Evolutionary conservation across 2,113 vertebrate genomes (phyloP), one percentile per base, ranked within the genome.

Genomic region (Cathartes aura): DNA sequence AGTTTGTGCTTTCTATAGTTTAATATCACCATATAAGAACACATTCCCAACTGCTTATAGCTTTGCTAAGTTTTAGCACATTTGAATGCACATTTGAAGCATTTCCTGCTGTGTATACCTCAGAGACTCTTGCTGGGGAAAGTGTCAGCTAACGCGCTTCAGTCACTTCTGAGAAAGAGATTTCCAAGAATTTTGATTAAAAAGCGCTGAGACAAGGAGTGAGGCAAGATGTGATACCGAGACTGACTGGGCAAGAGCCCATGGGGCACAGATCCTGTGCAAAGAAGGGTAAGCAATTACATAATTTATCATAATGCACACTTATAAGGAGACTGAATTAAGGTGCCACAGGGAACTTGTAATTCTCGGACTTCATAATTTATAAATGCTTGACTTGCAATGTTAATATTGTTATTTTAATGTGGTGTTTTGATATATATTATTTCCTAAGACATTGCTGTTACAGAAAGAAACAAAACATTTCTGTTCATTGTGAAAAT

Each of bases 141-240:
- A 93, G 27, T 3, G 2, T 87, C 71, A 5, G 50, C 23, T 80
- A 52, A 89, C 68, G 47, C 56, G 0, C 45, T 83, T 81, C 45
- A 67, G 59, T 43, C 52, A n/a, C 73, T 97, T 96, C 92, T 90
- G 93, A 95, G 96, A 97, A 93, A 3, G 5, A 81, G 55, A 56
- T 60, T 95, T 96, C 94, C 82, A 92, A 74, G 94, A 81, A 96
- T 85, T 93, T 91, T 90, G 78, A 95, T 95, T 94, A 80, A 93
- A 75, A 93, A 95, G 34, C 10, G 2, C 70, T 72, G 87, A 72
- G 62, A 78, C 1, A 1, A 87, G 52, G 56, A 87, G 40, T 36
- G 78, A 93, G 66, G 47, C 73, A 94, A 97, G 82, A 90, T 18
- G 22, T 62, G 90, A 96, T 80, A 71, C 11, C 1, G 5, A 66